Evolutionary conservation across 2,888 invertebrate species (phyloP).

Genomic region (Oxyscelio sp.): DNA sequence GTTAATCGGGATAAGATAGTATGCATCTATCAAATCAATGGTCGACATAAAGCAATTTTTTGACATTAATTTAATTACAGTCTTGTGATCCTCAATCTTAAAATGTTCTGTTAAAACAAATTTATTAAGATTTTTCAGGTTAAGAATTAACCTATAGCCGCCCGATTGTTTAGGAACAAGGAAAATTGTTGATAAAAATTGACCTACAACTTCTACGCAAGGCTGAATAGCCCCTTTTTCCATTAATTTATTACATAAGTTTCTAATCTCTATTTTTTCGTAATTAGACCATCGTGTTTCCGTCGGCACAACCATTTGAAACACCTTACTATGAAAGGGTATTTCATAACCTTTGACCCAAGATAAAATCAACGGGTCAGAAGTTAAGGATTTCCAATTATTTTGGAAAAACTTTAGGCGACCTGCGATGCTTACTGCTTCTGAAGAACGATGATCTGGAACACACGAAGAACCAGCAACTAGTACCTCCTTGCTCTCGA

Average conservation of each 20-base stretch:
- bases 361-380: not conserved
- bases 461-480: too few species aligned
- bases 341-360: slow-evolving; percentile 3
- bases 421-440: not conserved
- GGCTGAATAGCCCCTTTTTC: too few species aligned
- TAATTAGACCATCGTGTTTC: not conserved
- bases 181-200: not conserved
- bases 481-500: too few species aligned
- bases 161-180: slow-evolving; percentile 16
- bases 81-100: slow-evolving; percentile 39
- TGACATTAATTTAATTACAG: not conserved
- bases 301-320: too few species aligned
- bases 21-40: slow-evolving; percentile 48
- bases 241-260: too few species aligned
- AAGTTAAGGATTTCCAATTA: not conserved
- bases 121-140: slow-evolving; percentile 30
- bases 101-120: slow-evolving; percentile 32
- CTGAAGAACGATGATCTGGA: too few species aligned
- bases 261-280: too few species aligned
- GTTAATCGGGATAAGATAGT: slow-evolving; percentile 56
- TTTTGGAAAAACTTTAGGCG: not conserved
- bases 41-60: slow-evolving; percentile 12
- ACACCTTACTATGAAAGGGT: too few species aligned
- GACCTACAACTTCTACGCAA: too few species aligned
- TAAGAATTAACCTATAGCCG: slow-evolving; percentile 49